Conservation (phyloP, 2,888 invertebrate genomes). For the Cryptocephalus moraei region DNA sequence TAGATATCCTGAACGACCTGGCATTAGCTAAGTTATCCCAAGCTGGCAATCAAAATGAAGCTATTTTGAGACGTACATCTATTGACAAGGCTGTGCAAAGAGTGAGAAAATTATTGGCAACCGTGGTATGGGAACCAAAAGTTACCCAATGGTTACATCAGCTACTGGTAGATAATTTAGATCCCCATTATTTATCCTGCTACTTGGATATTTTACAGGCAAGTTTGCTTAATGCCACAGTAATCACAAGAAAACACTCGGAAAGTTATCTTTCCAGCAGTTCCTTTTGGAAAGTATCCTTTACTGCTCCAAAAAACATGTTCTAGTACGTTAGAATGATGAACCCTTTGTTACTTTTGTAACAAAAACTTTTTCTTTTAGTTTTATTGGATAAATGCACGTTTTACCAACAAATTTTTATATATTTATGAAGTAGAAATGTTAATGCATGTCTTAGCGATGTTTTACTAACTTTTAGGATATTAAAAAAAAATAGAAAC, state of each 20-base stretch:
- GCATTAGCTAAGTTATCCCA: slow-evolving; percentile 54
- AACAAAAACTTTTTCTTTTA: not conserved
- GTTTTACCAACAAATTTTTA: too few relatives aligned
- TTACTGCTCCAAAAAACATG: too few relatives aligned
- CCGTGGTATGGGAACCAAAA: slow-evolving; percentile 62
- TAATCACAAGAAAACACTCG: too few relatives aligned
- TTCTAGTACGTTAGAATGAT: too few relatives aligned
- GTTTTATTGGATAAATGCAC: not conserved
- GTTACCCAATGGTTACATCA: slow-evolving; percentile 70
- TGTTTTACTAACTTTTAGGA: too few relatives aligned
- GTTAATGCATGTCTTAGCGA: too few relatives aligned
- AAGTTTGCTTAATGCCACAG: slow-evolving; percentile 8
- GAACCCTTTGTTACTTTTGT: not conserved
- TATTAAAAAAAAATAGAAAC: too few relatives aligned
- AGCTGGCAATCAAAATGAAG: slow-evolving; percentile 49
- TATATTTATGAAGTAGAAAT: too few relatives aligned
- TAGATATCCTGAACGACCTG: slow-evolving; percentile 56
- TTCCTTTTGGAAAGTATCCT: too few relatives aligned
- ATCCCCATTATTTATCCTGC: slow-evolving; percentile 53
- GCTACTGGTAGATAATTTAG: slow-evolving; percentile 56
- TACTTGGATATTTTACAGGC: slow-evolving; percentile 73
- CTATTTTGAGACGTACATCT: slow-evolving; percentile 56
- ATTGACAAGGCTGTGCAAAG: slow-evolving; percentile 60
- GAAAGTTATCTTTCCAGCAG: too few relatives aligned
- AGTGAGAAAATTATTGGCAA: slow-evolving; percentile 56